Evolutionary conservation across 2,797 vertebrate species (phyloP).

Genomic region (Oreonectes daqikongensis): DNA sequence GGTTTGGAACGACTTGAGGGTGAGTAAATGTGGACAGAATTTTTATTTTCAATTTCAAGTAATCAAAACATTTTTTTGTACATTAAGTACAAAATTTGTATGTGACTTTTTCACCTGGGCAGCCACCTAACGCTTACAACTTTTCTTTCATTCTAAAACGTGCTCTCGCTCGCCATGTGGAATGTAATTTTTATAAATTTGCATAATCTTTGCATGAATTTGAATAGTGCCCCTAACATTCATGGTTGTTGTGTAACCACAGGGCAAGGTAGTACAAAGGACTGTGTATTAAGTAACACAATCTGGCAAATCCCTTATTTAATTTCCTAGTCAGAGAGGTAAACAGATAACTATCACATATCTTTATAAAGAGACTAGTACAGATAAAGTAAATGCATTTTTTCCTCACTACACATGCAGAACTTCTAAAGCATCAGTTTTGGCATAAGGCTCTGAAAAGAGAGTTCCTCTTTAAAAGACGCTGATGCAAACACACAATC

Average conservation of each 20-base stretch:
- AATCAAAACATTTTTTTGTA: too few species aligned
- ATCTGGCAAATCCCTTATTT: constrained; percentile 33
- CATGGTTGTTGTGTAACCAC: constrained; percentile 47
- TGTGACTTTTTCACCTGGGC: too few species aligned
- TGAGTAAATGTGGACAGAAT: too few species aligned
- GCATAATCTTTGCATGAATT: constrained; percentile 63
- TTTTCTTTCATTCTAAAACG: constrained; percentile 22
- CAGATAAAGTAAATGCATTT: constrained; percentile 19
- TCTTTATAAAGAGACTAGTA: constrained; percentile 30
- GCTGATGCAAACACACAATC: constrained; percentile 53
- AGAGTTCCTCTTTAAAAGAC: constrained; percentile 53
- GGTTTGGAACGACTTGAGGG: too few species aligned
- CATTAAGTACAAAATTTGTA: too few species aligned
- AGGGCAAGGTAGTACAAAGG: neutral
- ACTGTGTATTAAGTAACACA: constrained; percentile 7
- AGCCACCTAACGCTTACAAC: constrained; percentile 29
- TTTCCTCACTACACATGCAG: constrained; percentile 4
- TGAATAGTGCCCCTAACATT: constrained; percentile 51
- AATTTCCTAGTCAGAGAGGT: constrained; percentile 27
- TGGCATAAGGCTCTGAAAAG: constrained; percentile 26
- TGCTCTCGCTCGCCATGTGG: constrained; percentile 31
- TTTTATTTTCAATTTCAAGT: too few species aligned
- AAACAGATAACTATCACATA: constrained; percentile 28
- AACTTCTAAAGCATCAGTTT: constrained; percentile 33
- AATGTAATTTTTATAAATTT: constrained; percentile 61